These are phyloP conservation scores for Ellobium chinense DNA, from an alignment of 2,888 invertebrate species.

Conservation along the genomic window DNA sequence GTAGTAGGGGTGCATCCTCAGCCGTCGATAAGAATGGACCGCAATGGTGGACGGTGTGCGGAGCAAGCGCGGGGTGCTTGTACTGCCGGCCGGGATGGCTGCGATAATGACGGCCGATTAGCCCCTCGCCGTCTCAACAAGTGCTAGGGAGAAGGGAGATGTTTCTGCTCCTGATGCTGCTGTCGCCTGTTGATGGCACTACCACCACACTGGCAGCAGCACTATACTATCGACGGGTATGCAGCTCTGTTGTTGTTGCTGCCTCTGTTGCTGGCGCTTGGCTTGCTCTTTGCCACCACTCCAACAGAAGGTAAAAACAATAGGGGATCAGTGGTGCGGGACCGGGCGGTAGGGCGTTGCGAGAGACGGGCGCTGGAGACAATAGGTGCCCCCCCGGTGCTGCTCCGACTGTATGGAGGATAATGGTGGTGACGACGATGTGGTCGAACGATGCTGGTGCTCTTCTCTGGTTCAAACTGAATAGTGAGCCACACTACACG, in stretches of 20 bases:
- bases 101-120: constrained; percentile 48
- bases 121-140: constrained; percentile 49
- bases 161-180: constrained; percentile 16
- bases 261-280: background rate
- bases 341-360: background rate
- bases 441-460: background rate
- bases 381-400: background rate
- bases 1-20: constrained; percentile 75
- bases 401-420: background rate
- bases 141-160: constrained; percentile 35
- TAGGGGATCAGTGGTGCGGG: constrained; percentile 12
- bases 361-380: background rate
- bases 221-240: constrained; percentile 23
- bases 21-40: constrained; percentile 54
- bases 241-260: constrained; percentile 9
- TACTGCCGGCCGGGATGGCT: constrained; percentile 33
- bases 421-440: background rate
- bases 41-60: constrained; percentile 54
- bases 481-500: too few relatives aligned
- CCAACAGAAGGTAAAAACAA: background rate
- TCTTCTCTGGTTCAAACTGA: background rate
- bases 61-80: constrained; percentile 36
- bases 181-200: constrained; percentile 36
- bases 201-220: constrained; percentile 1
- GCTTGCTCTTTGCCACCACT: constrained; percentile 4